Percentiles rank a stretch among this genome's conserved stretches.
Conservation (phyloP, 1,140 invertebrate genomes). For the Venustaconcha ellipsiformis region DNA sequence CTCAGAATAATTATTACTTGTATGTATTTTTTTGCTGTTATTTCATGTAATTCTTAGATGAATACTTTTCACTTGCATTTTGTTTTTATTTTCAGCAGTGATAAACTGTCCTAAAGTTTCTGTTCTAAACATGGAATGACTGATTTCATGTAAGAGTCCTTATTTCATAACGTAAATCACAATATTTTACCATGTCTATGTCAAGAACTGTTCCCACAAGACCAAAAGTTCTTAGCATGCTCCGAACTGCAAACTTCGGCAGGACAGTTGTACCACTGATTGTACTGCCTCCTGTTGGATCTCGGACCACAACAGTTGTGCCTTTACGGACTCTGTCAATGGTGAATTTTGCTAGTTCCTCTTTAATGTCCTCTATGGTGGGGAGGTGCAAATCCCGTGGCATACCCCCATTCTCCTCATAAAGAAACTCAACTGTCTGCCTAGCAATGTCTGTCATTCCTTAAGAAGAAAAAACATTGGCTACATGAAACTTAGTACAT, state of each 20-base stretch:
- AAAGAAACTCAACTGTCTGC: slow-evolving; percentile 70
- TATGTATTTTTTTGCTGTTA: too few relatives aligned
- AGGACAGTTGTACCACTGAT: slow-evolving; percentile 50
- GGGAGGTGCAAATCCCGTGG: slow-evolving; percentile 69
- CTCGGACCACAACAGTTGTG: slow-evolving; percentile 64
- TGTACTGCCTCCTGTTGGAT: slow-evolving; percentile 38
- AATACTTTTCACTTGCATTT: too few relatives aligned
- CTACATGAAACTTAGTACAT: neutral
- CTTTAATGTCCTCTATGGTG: slow-evolving; percentile 69
- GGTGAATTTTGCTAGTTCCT: slow-evolving; percentile 68
- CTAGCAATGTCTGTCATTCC: slow-evolving; percentile 70
- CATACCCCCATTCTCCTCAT: slow-evolving; percentile 70
- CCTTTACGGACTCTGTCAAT: slow-evolving; percentile 68
- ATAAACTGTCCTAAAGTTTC: too few relatives aligned
- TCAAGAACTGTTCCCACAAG: slow-evolving; percentile 68
- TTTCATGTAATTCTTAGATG: too few relatives aligned
- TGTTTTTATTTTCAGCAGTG: too few relatives aligned
- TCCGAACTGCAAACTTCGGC: slow-evolving; percentile 66
- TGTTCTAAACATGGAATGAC: too few relatives aligned
- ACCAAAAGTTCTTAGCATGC: slow-evolving; percentile 69
- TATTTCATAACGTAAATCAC: neutral
- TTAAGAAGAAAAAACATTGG: slow-evolving; percentile 12
- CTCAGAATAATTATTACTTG: too few relatives aligned
- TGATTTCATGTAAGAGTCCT: neutral
- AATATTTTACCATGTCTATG: slow-evolving; percentile 62